Evolutionary conservation across 1,140 invertebrate genomes (phyloP), one percentile per base, ranked within the genome.

Genomic region (Drosophila lini): DNA sequence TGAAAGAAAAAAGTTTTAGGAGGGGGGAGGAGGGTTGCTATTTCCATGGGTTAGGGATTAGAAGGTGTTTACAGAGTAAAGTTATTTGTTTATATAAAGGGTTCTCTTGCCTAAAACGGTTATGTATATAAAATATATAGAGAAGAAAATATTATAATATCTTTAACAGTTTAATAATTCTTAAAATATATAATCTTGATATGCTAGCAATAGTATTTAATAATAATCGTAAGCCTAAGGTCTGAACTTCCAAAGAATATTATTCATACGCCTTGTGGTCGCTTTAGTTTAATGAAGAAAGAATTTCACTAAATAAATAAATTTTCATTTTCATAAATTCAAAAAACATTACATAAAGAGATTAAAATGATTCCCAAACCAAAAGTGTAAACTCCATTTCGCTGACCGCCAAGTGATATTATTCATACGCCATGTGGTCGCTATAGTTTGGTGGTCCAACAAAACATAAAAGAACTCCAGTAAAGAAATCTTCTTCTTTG

Each of bases 351-450:
- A 28, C 25, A 28, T 28, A 44, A 44, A 13, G 1, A 19, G 7
- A 22, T 3, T 13, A 0, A 22, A 45, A 45, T 7, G 3, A 45
- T 45, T 45, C 11, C 42, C 1, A 3, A 45, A 4, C 19, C 42
- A 3, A 22, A 22, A 22, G 3, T 22, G 1, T 45, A 25, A 45
- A 45, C 11, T 22, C 11, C 6, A 15, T 22, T 25, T 15, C 44
- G 3, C 13, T 47, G 45, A 47, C 53, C 4, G 42, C 22, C 10
- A 10, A 32, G 52, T 25, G 42, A 53, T 57, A 63, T 69, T 64
- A 76, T 50, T 70, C 74, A 81, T 81, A 60, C 67, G 78, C 79
- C 79, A 81, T 81, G 79, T 81, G 78, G 69, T 41, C 71, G 32
- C 40, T 63, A 74, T 74, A 48, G 68, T 48, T 48, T 22, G 41